These are phyloP conservation scores for Porites divaricata DNA, from an alignment of 92 coral and sea anemone genomes.

Conservation along the genomic window DNA sequence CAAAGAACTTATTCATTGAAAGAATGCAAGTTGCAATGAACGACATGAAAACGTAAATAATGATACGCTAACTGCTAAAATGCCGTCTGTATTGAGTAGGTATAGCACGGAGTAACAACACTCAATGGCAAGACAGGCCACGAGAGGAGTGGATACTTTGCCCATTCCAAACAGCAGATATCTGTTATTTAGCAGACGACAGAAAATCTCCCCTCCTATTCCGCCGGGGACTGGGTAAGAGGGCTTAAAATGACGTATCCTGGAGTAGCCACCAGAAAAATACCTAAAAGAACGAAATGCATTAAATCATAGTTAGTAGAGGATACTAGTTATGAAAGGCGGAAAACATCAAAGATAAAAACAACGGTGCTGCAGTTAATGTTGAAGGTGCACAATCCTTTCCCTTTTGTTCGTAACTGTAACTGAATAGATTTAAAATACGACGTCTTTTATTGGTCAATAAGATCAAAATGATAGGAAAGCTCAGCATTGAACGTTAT, in stretches of 20 bases:
- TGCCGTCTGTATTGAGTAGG: constrained; percentile 45
- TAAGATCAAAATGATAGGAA: too few species aligned
- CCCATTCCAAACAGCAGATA: constrained; percentile 56
- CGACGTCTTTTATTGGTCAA: too few species aligned
- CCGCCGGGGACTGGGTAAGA: constrained; percentile 47
- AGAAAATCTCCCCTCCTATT: constrained; percentile 48
- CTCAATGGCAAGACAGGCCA: constrained; percentile 64
- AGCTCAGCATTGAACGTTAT: too few species aligned
- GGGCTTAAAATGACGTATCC: constrained; percentile 30
- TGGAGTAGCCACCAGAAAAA: constrained; percentile 42
- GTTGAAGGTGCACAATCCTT: too few species aligned
- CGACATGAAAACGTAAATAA: constrained; percentile 15
- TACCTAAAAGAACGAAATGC: constrained; percentile 9
- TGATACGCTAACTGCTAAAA: constrained; percentile 44
- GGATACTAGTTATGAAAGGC: too few species aligned
- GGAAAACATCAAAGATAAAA: too few species aligned
- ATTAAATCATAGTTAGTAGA: not conserved
- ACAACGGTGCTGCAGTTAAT: too few species aligned
- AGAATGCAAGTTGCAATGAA: constrained; percentile 33
- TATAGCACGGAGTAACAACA: constrained; percentile 61
- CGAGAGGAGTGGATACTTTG: constrained; percentile 56
- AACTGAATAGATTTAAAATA: too few species aligned
- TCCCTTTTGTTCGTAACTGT: too few species aligned
- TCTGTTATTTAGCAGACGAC: constrained; percentile 62
- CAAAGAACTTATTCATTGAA: constrained; percentile 48